Conservation (phyloP, 2,888 invertebrate species). For the Galeopsomyia nigrocyanea region DNA sequence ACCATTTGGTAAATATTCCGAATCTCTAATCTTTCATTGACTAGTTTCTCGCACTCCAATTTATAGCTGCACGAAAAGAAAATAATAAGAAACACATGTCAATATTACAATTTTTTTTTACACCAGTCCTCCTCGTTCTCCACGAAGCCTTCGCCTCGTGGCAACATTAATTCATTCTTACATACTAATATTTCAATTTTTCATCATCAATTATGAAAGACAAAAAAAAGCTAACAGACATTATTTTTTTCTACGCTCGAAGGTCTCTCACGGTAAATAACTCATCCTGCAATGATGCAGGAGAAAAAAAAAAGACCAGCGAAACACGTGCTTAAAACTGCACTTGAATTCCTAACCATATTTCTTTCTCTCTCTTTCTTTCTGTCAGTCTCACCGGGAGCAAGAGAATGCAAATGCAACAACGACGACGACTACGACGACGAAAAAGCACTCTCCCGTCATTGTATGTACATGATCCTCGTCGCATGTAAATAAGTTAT, state of each 20-base stretch:
- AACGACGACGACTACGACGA: constrained; percentile 37
- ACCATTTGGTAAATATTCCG: constrained; percentile 92
- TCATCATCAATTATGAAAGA: no score
- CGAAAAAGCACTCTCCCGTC: no score
- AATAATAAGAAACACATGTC: constrained; percentile 50
- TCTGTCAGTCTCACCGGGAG: background rate
- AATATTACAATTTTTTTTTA: constrained; percentile 39
- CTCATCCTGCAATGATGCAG: background rate
- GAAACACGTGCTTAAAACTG: constrained; percentile 43
- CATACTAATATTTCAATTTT: background rate
- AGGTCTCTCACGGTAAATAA: no score
- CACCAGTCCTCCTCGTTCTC: constrained; percentile 50
- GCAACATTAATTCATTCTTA: constrained; percentile 8
- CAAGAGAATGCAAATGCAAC: constrained; percentile 30
- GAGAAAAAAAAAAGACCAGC: constrained; percentile 21
- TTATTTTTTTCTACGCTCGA: no score
- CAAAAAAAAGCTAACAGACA: no score
- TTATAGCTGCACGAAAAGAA: constrained; percentile 74
- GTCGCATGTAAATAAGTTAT: constrained; percentile 48
- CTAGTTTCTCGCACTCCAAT: constrained; percentile 90
- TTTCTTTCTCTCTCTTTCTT: background rate
- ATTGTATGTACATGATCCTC: background rate
- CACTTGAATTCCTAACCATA: constrained; percentile 23
- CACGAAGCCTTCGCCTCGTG: constrained; percentile 49
- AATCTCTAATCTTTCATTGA: constrained; percentile 90